A percentile compares a stretch with the other conserved stretches of the same genome.
phyloP scores from a whole-genome alignment of 2,888 invertebrate genomes.

The Drosophila mimetica region DNA sequence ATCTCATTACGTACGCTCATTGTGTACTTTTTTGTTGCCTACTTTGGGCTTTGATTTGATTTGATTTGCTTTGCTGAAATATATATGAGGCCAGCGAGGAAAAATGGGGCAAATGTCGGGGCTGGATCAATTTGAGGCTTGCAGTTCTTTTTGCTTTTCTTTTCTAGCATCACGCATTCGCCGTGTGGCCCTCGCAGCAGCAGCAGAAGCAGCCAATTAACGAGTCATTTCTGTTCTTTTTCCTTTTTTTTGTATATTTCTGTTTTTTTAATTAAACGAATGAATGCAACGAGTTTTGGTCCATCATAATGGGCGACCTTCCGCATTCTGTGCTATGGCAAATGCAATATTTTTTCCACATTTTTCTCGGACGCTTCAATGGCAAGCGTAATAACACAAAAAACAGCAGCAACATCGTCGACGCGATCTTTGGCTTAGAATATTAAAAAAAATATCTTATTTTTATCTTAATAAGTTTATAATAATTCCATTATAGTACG shows the following conservation, averaged over 20 bases:
- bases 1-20: conserved; percentile 39
- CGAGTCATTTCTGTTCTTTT: conserved; percentile 34
- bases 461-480: not conserved
- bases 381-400: conserved; percentile 4
- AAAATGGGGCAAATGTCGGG: not conserved
- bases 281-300: conserved; percentile 29
- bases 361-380: conserved; percentile 24
- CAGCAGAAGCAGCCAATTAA: conserved; percentile 51
- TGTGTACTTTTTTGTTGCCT: conserved; percentile 53
- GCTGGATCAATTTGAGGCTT: conserved; percentile 35
- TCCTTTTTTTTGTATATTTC: conserved; percentile 17
- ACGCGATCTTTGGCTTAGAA: conserved; percentile 21
- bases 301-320: conserved; percentile 28
- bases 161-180: conserved; percentile 39
- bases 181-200: conserved; percentile 19
- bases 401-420: conserved; percentile 9
- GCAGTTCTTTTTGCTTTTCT: conserved; percentile 1
- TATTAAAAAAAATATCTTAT: not conserved
- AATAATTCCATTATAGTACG: not conserved
- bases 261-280: conserved; percentile 61
- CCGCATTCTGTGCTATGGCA: conserved; percentile 19
- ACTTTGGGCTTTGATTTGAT: conserved; percentile 61
- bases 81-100: conserved; percentile 13
- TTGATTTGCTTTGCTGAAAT: conserved; percentile 49
- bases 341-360: conserved; percentile 38